Conservation (phyloP, 2,888 invertebrate genomes). For the Lasioglossum lativentre region DNA sequence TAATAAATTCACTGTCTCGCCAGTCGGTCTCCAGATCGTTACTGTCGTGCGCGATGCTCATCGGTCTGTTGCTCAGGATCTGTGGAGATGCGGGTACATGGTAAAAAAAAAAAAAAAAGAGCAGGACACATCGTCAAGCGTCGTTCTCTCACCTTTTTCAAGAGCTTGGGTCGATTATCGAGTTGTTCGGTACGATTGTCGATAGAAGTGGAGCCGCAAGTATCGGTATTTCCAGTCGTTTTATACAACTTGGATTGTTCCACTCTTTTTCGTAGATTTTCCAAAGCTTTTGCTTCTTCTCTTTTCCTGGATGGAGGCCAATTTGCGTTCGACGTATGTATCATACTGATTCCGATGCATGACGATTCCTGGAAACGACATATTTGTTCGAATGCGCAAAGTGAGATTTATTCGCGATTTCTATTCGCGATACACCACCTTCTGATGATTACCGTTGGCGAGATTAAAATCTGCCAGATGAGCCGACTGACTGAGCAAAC, state of each 20-base stretch:
- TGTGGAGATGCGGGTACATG: conserved; percentile 80
- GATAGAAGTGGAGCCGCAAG: conserved; percentile 79
- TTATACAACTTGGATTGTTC: conserved; percentile 86
- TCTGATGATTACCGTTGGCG: conserved; percentile 76
- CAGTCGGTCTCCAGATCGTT: conserved; percentile 90
- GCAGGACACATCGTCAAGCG: conserved; percentile 12
- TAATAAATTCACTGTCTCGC: conserved; percentile 93
- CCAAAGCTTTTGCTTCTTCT: conserved; percentile 90
- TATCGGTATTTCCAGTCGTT: conserved; percentile 85
- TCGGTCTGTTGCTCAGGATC: conserved; percentile 89
- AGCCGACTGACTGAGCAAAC: conserved; percentile 77
- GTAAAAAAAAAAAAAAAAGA: conserved; percentile 24
- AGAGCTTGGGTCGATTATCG: conserved; percentile 88
- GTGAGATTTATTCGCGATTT: too few species aligned
- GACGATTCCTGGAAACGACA: too few species aligned
- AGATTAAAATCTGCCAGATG: conserved; percentile 73
- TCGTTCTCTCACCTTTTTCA: conserved; percentile 84
- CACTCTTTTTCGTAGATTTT: conserved; percentile 89
- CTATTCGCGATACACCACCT: conserved; percentile 66
- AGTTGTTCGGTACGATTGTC: conserved; percentile 83
- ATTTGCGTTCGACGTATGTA: conserved; percentile 81
- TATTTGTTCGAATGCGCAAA: too few species aligned
- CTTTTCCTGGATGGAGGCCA: conserved; percentile 88
- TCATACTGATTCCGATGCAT: conserved; percentile 75
- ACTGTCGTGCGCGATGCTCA: conserved; percentile 90